These are phyloP conservation scores for Tiliacea aurago DNA, from an alignment of 2,888 invertebrate genomes.

Conservation along the genomic window DNA sequence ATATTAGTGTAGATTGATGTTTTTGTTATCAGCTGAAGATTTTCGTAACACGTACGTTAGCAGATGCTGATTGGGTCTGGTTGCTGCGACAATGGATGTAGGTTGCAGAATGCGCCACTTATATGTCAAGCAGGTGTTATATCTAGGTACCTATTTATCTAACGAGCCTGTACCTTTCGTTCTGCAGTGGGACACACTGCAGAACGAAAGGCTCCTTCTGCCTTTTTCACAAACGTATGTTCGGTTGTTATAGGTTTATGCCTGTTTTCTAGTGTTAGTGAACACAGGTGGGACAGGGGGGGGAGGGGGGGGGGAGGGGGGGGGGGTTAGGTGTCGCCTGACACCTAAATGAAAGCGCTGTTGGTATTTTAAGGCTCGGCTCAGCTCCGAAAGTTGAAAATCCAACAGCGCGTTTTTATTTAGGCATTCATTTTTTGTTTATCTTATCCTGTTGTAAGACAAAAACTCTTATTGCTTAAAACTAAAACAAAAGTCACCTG, in stretches of 20 bases:
- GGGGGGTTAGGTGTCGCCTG: no score
- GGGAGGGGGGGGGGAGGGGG: no score
- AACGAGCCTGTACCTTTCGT: no score
- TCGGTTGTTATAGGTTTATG: no score
- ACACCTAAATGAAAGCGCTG: not conserved
- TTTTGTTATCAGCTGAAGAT: not conserved
- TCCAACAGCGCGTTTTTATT: not conserved
- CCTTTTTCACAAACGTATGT: not conserved
- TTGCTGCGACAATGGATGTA: not conserved
- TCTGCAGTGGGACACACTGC: no score
- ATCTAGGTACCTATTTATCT: not conserved
- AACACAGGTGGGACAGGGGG: no score
- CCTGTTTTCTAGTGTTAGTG: no score
- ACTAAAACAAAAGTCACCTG: constrained; percentile 1
- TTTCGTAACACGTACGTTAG: not conserved
- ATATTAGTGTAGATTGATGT: constrained; percentile 28
- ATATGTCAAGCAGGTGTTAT: not conserved
- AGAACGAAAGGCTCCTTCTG: not conserved
- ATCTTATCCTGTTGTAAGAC: not conserved
- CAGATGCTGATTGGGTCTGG: not conserved
- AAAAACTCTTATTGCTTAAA: not conserved
- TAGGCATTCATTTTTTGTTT: not conserved
- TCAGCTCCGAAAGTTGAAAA: not conserved
- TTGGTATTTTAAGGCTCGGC: not conserved
- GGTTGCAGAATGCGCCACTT: not conserved